Conservation (phyloP, 1,140 invertebrate genomes). For the Choristoneura fumiferana region DNA sequence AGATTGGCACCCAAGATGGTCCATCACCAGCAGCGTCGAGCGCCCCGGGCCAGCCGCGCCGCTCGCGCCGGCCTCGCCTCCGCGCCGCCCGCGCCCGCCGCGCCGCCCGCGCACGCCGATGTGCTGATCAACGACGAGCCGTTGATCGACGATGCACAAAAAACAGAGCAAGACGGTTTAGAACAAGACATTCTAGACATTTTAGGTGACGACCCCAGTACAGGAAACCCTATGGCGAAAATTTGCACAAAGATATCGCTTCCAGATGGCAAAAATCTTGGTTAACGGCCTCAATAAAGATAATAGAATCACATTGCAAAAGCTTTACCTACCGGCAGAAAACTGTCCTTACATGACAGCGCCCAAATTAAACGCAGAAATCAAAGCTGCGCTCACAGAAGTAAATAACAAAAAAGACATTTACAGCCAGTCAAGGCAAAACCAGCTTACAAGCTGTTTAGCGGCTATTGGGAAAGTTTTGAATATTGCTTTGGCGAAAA, state of each 20-base stretch:
- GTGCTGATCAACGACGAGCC: too few species aligned
- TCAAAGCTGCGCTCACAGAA: slow-evolving; percentile 17
- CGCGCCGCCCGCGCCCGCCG: too few species aligned
- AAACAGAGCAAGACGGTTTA: background rate
- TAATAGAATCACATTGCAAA: background rate
- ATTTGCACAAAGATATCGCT: background rate
- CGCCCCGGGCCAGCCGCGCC: too few species aligned
- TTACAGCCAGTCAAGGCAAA: slow-evolving; percentile 20
- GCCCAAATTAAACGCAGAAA: background rate
- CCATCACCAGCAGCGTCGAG: too few species aligned
- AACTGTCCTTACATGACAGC: background rate
- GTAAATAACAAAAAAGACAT: slow-evolving; percentile 15
- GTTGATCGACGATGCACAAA: background rate
- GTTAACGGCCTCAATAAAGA: background rate
- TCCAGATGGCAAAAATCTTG: background rate
- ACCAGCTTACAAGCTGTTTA: slow-evolving; percentile 21
- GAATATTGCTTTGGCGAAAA: slow-evolving; percentile 8
- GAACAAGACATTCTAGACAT: background rate
- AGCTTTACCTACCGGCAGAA: background rate
- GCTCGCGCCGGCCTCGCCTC: too few species aligned
- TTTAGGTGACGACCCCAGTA: background rate
- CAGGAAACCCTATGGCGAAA: background rate
- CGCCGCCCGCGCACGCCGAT: too few species aligned
- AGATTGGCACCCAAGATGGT: too few species aligned
- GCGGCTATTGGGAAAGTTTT: slow-evolving; percentile 17